Conservation (phyloP, 2,797 vertebrate species). For the Philypnodon macrostomus region DNA sequence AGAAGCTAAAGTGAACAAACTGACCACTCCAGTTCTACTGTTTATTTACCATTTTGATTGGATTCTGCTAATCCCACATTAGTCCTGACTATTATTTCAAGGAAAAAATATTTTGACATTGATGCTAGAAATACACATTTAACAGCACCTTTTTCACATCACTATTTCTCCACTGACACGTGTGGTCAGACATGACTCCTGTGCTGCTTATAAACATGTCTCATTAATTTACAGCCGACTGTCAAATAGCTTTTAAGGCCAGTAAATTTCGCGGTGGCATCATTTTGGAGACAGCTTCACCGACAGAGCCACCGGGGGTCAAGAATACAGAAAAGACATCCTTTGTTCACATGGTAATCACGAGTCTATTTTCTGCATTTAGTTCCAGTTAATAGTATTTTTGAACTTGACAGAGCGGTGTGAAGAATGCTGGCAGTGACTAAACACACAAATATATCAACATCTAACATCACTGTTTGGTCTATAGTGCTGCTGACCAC, state of each 20-base stretch:
- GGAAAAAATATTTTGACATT: too few species aligned
- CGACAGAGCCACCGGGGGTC: conserved; percentile 32
- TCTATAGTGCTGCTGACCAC: conserved; percentile 13
- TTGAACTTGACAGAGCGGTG: not conserved
- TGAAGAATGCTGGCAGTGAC: conserved; percentile 5
- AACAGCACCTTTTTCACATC: too few species aligned
- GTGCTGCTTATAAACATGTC: conserved; percentile 39
- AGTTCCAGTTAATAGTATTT: conserved; percentile 2
- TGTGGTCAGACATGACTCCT: conserved; percentile 7
- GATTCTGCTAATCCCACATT: too few species aligned
- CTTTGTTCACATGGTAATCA: conserved; percentile 13
- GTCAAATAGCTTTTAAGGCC: conserved; percentile 57
- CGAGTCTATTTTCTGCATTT: conserved; percentile 10
- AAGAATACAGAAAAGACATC: conserved; percentile 13
- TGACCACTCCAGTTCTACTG: too few species aligned
- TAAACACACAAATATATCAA: conserved; percentile 6
- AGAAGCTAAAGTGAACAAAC: too few species aligned
- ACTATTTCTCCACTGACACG: not conserved
- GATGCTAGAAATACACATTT: too few species aligned
- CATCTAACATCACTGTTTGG: not conserved
- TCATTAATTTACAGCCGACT: conserved; percentile 44
- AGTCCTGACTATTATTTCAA: too few species aligned
- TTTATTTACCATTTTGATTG: too few species aligned
- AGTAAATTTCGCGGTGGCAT: conserved; percentile 48
- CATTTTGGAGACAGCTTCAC: conserved; percentile 35